Conservation (phyloP, 2,888 invertebrate species). For the Pediacus dermestoides region DNA sequence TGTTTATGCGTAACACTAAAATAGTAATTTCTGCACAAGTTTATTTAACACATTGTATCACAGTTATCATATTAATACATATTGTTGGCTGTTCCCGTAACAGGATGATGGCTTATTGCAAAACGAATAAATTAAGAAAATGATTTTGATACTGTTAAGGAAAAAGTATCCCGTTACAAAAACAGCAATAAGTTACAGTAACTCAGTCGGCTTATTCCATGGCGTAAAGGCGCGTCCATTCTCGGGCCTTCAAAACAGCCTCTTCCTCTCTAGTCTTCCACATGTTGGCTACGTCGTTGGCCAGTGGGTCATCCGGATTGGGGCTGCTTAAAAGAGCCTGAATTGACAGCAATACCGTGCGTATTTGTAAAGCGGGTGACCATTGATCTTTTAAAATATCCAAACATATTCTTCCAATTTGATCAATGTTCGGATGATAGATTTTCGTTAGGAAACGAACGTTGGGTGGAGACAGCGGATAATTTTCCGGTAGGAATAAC, state of each 20-base stretch:
- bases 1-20: no score
- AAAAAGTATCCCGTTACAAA: no score
- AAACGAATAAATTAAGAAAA: no score
- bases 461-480: slow-evolving; percentile 99
- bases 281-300: slow-evolving; percentile 96
- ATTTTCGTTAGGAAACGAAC: slow-evolving; percentile 99
- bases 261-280: slow-evolving; percentile 98
- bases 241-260: slow-evolving; percentile 91
- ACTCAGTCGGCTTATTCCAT: slow-evolving; percentile 43
- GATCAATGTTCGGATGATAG: slow-evolving; percentile 99
- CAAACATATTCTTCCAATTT: slow-evolving; percentile 96
- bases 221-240: slow-evolving; percentile 91
- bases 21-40: no score
- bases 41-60: no score
- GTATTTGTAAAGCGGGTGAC: slow-evolving; percentile 99
- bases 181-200: no score
- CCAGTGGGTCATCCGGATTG: slow-evolving; percentile 97
- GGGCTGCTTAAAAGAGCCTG: slow-evolving; percentile 93
- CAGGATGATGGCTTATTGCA: no score
- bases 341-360: slow-evolving; percentile 96
- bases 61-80: no score
- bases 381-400: slow-evolving; percentile 98
- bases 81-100: no score
- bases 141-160: no score
- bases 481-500: slow-evolving; percentile 98